Conservation (phyloP, 2,113 vertebrate species). For the Atlantisia rogersi region DNA sequence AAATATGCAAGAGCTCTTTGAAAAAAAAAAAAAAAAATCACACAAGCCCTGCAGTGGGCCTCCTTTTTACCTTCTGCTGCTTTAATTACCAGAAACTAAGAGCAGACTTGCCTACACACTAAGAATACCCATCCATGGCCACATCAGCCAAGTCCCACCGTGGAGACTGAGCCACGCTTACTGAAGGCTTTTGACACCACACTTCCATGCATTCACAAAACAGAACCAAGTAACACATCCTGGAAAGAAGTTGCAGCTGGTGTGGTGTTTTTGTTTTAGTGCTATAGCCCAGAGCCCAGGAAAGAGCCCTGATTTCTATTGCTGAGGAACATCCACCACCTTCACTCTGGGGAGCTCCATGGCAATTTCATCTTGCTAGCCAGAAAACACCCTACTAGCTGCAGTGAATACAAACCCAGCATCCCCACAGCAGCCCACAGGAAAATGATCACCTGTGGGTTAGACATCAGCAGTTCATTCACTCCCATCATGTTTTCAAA, state of each 20-base stretch:
- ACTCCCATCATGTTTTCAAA: not conserved
- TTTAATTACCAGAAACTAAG: not conserved
- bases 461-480: not conserved
- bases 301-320: rapidly evolving
- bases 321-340: not conserved
- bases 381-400: not conserved
- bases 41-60: not conserved
- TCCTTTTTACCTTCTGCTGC: conserved; percentile 4
- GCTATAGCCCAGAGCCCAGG: not conserved
- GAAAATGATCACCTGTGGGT: not conserved
- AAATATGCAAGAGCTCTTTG: not conserved
- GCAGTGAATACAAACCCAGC: not conserved
- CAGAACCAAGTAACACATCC: not conserved
- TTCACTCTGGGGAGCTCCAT: not conserved
- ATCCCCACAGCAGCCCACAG: not conserved
- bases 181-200: not conserved
- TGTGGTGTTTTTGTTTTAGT: not conserved
- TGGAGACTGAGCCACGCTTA: rapidly evolving
- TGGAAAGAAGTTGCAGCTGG: not conserved
- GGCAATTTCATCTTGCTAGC: not conserved
- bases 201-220: not conserved
- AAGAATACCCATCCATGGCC: not conserved
- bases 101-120: not conserved
- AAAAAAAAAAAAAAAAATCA: not conserved
- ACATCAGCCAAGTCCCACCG: not conserved